Conservation (phyloP, 2,888 invertebrate species). For the Barypeithes pellucidus region DNA sequence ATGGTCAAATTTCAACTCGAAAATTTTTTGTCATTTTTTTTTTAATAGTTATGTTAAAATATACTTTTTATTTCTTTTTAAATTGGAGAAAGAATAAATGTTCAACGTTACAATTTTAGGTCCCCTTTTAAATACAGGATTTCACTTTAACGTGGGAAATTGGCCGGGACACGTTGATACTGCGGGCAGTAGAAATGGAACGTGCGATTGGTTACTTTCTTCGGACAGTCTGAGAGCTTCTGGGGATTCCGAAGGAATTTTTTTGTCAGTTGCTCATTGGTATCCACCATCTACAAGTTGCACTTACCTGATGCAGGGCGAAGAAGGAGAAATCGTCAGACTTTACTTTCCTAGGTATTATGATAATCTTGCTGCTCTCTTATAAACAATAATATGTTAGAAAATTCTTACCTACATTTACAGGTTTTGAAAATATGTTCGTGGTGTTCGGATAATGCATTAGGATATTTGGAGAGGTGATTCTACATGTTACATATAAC, state of each 20-base stretch:
- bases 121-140: constrained; percentile 91
- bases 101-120: constrained; percentile 70
- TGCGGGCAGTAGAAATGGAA: constrained; percentile 88
- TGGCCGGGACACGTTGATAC: constrained; percentile 95
- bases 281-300: constrained; percentile 95
- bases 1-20: too few relatives aligned
- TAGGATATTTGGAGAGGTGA: too few relatives aligned
- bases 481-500: too few relatives aligned
- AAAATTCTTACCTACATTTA: too few relatives aligned
- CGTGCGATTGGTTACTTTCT: constrained; percentile 91
- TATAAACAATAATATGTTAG: too few relatives aligned
- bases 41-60: too few relatives aligned
- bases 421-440: too few relatives aligned
- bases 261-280: constrained; percentile 94
- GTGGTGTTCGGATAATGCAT: too few relatives aligned
- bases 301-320: constrained; percentile 91
- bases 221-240: constrained; percentile 85
- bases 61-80: too few relatives aligned
- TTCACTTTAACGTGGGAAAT: constrained; percentile 95
- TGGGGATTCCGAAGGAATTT: constrained; percentile 90
- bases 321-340: constrained; percentile 89
- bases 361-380: not conserved
- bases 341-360: constrained; percentile 89
- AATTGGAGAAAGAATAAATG: too few relatives aligned
- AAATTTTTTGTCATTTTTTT: too few relatives aligned